A percentile compares a stretch with the other conserved stretches of the same genome.
phyloP scores from a whole-genome alignment of 1,140 invertebrate genomes.

The Diuraphis noxia region DNA sequence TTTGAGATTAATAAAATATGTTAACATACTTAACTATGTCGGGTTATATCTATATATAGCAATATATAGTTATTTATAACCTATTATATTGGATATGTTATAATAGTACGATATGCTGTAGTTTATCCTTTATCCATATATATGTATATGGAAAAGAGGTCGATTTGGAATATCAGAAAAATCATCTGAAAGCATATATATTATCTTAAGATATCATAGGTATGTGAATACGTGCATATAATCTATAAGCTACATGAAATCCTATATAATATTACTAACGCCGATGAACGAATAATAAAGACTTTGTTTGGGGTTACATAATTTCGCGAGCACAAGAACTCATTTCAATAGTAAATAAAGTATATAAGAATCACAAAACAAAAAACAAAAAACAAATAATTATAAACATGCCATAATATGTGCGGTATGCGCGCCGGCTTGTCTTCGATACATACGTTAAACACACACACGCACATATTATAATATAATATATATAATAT shows the following conservation, averaged over 20 bases:
- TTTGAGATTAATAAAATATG: not conserved
- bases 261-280: not conserved
- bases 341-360: not conserved
- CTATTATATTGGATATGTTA: no score
- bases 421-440: not conserved
- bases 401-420: not conserved
- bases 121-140: not conserved
- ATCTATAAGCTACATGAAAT: not conserved
- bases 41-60: no score
- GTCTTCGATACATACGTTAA: not conserved
- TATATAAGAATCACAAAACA: not conserved
- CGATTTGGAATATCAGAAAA: not conserved
- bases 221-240: not conserved
- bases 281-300: not conserved
- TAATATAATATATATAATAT: not conserved
- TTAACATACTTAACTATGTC: not conserved
- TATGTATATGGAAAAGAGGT: not conserved
- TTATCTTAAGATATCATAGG: not conserved
- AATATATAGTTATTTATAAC: no score
- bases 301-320: not conserved
- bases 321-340: not conserved
- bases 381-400: conserved; percentile 1
- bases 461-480: not conserved
- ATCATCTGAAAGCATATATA: not conserved
- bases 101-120: not conserved